phyloP scores from a whole-genome alignment of 2,113 vertebrate genomes.

The Illadopsis cleaveri region DNA sequence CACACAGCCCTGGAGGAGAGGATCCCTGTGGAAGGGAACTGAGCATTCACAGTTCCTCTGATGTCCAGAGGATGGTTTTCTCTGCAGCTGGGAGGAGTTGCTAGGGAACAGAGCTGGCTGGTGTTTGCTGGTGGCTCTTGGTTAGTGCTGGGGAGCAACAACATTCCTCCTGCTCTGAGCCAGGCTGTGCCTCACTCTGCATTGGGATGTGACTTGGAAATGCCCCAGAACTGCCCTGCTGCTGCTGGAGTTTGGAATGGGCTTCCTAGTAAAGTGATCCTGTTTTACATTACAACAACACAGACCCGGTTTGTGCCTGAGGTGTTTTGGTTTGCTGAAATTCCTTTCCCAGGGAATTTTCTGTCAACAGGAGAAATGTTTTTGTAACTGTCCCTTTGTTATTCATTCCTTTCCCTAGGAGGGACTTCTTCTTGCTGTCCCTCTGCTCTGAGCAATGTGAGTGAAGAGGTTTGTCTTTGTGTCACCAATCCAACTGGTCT shows the following conservation, averaged over 20 bases:
- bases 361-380: too few species aligned
- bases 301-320: too few species aligned
- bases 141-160: neutral
- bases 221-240: neutral
- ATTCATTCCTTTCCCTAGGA: too few species aligned
- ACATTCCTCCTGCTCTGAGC: neutral
- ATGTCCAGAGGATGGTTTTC: slow-evolving; percentile 30
- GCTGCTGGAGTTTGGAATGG: neutral
- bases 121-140: neutral
- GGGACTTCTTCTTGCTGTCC: too few species aligned
- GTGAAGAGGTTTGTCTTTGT: too few species aligned
- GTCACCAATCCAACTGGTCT: too few species aligned
- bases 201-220: neutral
- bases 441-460: too few species aligned
- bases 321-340: too few species aligned
- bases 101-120: slow-evolving; percentile 49
- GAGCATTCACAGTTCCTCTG: neutral
- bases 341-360: too few species aligned
- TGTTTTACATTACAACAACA: too few species aligned
- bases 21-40: neutral
- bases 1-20: neutral
- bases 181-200: neutral
- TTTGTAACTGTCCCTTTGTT: too few species aligned
- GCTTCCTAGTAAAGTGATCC: neutral
- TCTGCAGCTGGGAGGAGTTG: slow-evolving; percentile 53